phyloP scores from a whole-genome alignment of 2,797 vertebrate species.

The Macrochelys suwanniensis region DNA sequence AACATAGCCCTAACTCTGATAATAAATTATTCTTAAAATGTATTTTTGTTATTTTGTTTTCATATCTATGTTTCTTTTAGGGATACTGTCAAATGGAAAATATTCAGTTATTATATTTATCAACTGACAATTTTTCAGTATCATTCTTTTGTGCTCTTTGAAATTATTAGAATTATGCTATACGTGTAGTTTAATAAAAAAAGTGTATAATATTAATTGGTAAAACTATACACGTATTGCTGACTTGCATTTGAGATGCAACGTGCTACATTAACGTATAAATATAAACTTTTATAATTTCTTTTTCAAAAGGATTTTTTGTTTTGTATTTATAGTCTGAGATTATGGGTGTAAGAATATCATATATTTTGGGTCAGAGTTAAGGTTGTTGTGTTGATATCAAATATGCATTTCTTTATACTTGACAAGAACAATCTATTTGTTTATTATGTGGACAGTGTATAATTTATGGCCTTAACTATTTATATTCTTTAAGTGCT shows the following conservation, averaged over 20 bases:
- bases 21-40: neutral
- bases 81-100: neutral
- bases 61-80: neutral
- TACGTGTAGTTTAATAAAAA: neutral
- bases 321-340: neutral
- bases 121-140: neutral
- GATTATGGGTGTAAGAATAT: neutral
- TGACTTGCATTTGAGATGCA: neutral
- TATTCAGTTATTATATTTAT: neutral
- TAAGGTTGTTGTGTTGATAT: neutral
- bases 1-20: neutral
- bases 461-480: neutral
- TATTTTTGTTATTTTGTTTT: neutral
- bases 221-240: neutral
- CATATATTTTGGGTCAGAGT: neutral
- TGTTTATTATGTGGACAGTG: neutral
- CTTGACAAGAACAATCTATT: neutral
- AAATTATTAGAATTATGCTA: neutral
- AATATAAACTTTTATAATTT: neutral
- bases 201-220: neutral
- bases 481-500: neutral
- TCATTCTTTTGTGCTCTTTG: neutral
- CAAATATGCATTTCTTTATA: neutral
- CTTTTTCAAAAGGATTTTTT: neutral
- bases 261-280: neutral